Percentiles rank a stretch among this genome's conserved stretches.
phyloP scores from a whole-genome alignment of 2,797 vertebrate genomes.

The Phalanger gymnotis region DNA sequence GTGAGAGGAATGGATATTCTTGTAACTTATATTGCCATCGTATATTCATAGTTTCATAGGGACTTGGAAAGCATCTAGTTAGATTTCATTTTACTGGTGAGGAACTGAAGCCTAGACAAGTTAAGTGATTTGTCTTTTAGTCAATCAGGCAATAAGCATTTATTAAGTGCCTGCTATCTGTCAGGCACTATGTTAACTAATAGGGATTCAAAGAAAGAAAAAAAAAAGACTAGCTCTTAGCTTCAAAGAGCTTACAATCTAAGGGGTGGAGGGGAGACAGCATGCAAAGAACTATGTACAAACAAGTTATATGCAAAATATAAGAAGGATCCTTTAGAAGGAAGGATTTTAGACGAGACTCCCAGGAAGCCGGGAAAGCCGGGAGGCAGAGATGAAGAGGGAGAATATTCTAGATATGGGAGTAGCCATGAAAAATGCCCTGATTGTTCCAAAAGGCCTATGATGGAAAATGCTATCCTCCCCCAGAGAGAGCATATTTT shows the following conservation, averaged over 20 bases:
- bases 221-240: not conserved
- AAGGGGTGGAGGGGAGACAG: not conserved
- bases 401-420: not conserved
- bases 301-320: not conserved
- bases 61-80: not conserved
- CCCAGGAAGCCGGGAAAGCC: not conserved
- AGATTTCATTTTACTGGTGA: not conserved
- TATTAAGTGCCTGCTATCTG: not conserved
- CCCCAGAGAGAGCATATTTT: not conserved
- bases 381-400: not conserved
- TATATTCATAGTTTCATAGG: not conserved
- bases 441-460: not conserved
- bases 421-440: not conserved
- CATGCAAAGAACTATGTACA: not conserved
- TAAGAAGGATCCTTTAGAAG: no score
- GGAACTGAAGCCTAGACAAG: not conserved
- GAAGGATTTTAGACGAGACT: not conserved
- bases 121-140: not conserved
- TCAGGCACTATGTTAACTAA: not conserved
- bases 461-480: not conserved
- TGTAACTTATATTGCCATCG: no score
- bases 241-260: not conserved
- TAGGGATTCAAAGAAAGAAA: not conserved
- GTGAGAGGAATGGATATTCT: not conserved
- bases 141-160: not conserved